Evolutionary conservation across 35 echinoderm and acorn worm genomes (phyloP).

Genomic region (Ptychodera flava): DNA sequence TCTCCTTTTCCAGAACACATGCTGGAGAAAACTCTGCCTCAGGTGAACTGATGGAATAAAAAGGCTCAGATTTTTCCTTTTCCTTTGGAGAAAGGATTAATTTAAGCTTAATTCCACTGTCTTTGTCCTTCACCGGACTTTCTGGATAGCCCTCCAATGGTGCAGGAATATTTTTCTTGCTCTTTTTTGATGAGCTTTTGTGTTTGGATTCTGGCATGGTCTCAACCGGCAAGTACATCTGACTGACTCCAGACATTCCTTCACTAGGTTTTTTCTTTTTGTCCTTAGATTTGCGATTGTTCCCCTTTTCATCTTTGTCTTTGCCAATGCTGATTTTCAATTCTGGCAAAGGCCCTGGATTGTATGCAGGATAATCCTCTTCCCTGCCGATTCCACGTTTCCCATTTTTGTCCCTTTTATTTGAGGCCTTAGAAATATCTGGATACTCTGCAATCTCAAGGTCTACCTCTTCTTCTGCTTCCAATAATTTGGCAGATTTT

Average conservation of each 20-base stretch:
- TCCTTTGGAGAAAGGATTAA: slow-evolving; percentile 20
- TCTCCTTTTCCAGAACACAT: not conserved
- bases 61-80: not conserved
- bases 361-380: not conserved
- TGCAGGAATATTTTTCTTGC: not conserved
- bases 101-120: slow-evolving; percentile 16
- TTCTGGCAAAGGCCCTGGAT: not conserved
- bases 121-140: not conserved
- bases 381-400: not conserved
- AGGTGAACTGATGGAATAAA: not conserved
- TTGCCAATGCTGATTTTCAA: not conserved
- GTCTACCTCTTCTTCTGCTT: not conserved
- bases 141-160: not conserved
- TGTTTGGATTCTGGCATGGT: not conserved
- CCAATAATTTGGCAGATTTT: not conserved
- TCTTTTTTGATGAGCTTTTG: not conserved
- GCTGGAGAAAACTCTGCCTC: not conserved
- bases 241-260: not conserved
- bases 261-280: not conserved
- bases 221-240: not conserved
- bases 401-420: not conserved
- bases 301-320: not conserved
- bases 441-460: not conserved
- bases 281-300: not conserved
- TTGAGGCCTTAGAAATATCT: not conserved